These are phyloP conservation scores for Nannospalax galili DNA, from an alignment of 2,113 vertebrate genomes.

Conservation along the genomic window DNA sequence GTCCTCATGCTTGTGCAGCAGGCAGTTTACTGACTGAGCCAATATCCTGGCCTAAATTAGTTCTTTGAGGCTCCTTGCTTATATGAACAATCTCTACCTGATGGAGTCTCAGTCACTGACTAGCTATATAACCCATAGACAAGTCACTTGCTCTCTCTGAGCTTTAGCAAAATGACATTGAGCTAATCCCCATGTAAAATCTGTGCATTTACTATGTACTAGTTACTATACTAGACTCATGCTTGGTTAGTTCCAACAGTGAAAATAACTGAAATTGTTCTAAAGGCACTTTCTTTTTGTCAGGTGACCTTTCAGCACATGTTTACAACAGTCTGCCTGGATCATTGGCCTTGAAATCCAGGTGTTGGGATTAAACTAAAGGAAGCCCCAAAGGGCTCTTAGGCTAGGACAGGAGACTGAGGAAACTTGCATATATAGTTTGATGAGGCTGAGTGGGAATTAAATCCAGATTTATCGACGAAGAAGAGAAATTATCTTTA, in stretches of 20 bases:
- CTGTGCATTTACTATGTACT: background rate
- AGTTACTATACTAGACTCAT: background rate
- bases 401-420: background rate
- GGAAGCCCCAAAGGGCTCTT: background rate
- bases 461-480: conserved; percentile 69
- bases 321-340: background rate
- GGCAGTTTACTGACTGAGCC: background rate
- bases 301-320: background rate
- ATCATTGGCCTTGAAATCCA: background rate
- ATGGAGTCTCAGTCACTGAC: background rate
- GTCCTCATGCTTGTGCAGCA: background rate
- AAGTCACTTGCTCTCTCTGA: background rate
- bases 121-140: background rate
- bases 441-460: conserved; percentile 52
- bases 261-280: background rate
- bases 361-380: background rate
- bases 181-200: background rate
- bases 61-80: background rate
- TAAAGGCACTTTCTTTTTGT: background rate
- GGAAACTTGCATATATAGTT: conserved; percentile 34
- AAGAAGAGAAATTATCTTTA: conserved; percentile 68
- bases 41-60: background rate
- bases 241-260: background rate
- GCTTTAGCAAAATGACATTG: background rate
- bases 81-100: background rate